These are phyloP conservation scores for Timema podura DNA, from an alignment of 2,888 invertebrate species.

Conservation along the genomic window DNA sequence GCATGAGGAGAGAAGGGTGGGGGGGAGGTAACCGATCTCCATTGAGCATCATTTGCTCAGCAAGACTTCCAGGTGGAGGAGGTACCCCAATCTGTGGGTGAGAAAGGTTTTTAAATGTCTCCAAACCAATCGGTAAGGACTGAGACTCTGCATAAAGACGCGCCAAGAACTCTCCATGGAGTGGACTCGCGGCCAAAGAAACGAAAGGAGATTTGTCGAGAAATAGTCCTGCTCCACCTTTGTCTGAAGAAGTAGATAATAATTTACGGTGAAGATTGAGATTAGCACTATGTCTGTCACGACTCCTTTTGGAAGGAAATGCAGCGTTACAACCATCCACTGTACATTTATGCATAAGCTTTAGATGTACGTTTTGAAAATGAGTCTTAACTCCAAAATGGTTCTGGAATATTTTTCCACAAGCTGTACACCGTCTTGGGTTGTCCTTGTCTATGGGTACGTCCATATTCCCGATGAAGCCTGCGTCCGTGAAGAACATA, in stretches of 20 bases:
- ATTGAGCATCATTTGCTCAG: conserved; percentile 49
- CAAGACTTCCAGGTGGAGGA: conserved; percentile 46
- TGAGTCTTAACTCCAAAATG: conserved; percentile 91
- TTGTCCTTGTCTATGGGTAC: conserved; percentile 90
- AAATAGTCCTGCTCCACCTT: conserved; percentile 45
- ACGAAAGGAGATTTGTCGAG: conserved; percentile 51
- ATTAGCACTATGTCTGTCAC: conserved; percentile 90
- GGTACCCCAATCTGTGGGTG: conserved; percentile 41
- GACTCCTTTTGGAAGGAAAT: conserved; percentile 87
- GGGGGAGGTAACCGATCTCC: conserved; percentile 51
- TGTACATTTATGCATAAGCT: conserved; percentile 92
- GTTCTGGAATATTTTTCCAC: conserved; percentile 90
- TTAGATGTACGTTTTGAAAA: conserved; percentile 92
- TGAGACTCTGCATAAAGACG: conserved; percentile 69
- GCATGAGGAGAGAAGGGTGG: conserved; percentile 40
- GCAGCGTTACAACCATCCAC: conserved; percentile 93
- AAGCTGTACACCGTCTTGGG: conserved; percentile 84
- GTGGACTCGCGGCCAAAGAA: conserved; percentile 51
- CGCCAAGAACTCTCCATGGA: conserved; percentile 76
- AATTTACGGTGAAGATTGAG: conserved; percentile 86
- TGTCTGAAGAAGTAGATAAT: conserved; percentile 64
- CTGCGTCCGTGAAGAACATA: conserved; percentile 64
- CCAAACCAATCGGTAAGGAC: conserved; percentile 50
- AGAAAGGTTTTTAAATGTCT: conserved; percentile 58
- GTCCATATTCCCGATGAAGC: conserved; percentile 69